These are phyloP conservation scores for Neomicropteryx cornuta DNA, from an alignment of 1,140 invertebrate species.

Conservation along the genomic window DNA sequence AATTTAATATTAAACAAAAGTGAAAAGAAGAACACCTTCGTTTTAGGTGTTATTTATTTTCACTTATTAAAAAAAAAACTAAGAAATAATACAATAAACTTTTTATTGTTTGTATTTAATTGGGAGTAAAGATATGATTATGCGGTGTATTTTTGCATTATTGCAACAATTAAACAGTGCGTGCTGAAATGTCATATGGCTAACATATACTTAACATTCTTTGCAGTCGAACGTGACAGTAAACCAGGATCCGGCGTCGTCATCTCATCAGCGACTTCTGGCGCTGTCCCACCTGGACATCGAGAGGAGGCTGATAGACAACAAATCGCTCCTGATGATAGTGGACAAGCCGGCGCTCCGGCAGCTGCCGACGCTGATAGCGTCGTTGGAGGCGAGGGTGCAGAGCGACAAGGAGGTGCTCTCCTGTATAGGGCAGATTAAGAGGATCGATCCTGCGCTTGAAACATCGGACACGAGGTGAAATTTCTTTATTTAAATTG, in stretches of 20 bases:
- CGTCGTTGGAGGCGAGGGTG: conserved; percentile 46
- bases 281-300: conserved; percentile 70
- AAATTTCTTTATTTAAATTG: conserved; percentile 7
- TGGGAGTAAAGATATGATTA: no score
- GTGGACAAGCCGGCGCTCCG: conserved; percentile 58
- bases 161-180: no score
- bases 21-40: no score
- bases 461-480: conserved; percentile 38
- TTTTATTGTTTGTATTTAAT: no score
- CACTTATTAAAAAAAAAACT: no score
- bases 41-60: no score
- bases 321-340: conserved; percentile 78
- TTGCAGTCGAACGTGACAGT: conserved; percentile 43
- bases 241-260: conserved; percentile 71
- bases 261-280: conserved; percentile 80
- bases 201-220: no score
- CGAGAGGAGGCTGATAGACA: conserved; percentile 83
- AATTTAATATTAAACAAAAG: no score
- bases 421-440: conserved; percentile 49
- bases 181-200: no score
- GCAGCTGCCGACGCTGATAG: conserved; percentile 42
- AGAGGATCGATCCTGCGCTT: conserved; percentile 39
- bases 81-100: no score
- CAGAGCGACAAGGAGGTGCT: conserved; percentile 62
- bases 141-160: no score